phyloP scores from a whole-genome alignment of 2,797 vertebrate species.

The Sebastes ruberrimus region DNA sequence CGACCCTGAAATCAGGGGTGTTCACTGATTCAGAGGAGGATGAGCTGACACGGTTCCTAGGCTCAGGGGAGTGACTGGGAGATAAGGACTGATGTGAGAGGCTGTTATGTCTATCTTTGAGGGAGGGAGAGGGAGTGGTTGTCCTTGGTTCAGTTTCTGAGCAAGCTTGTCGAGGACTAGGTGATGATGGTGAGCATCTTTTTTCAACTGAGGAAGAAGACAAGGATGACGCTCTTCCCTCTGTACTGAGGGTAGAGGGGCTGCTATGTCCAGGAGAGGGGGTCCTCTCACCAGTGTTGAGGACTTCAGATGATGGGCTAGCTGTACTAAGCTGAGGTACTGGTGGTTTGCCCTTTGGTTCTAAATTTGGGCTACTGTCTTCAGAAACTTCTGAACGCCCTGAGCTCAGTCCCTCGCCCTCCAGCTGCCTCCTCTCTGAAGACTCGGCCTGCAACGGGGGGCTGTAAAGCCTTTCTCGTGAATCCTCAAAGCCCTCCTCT shows the following conservation, averaged over 20 bases:
- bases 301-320: conserved; percentile 28
- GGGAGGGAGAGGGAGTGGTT: conserved; percentile 45
- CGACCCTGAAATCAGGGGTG: conserved; percentile 23
- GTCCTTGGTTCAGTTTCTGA: conserved; percentile 47
- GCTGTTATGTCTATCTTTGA: conserved; percentile 45
- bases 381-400: conserved; percentile 27
- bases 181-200: conserved; percentile 52
- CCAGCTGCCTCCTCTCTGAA: conserved; percentile 34
- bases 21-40: conserved; percentile 42
- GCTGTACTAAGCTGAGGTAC: conserved; percentile 3
- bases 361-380: conserved; percentile 31
- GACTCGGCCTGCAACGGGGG: conserved; percentile 40
- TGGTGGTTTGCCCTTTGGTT: conserved; percentile 42
- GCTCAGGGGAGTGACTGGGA: conserved; percentile 45
- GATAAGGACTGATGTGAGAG: conserved; percentile 45
- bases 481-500: conserved; percentile 84
- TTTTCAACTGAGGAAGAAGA: conserved; percentile 58
- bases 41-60: conserved; percentile 24
- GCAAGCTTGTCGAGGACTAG: conserved; percentile 21
- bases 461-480: conserved; percentile 64
- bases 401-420: conserved; percentile 25
- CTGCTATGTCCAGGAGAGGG: conserved; percentile 58
- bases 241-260: conserved; percentile 33
- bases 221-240: conserved; percentile 48
- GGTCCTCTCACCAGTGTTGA: conserved; percentile 35